Evolutionary conservation across 2,797 vertebrate species (phyloP).

Genomic region (Stomatorhinus walkeri): DNA sequence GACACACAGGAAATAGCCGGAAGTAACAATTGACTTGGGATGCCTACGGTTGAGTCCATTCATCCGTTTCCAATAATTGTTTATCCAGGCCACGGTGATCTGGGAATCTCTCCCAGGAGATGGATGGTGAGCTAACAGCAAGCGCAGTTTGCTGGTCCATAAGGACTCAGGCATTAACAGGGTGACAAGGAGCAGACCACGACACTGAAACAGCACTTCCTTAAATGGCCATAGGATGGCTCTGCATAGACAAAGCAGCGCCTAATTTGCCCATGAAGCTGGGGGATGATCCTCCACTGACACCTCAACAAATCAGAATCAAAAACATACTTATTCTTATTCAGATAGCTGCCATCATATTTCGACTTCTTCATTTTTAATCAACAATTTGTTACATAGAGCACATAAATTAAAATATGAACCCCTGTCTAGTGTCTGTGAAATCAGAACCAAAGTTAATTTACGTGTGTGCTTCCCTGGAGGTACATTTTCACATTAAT

Average conservation of each 20-base stretch:
- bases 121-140: neutral
- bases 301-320: neutral
- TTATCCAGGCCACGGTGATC: neutral
- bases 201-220: neutral
- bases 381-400: neutral
- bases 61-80: neutral
- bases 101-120: neutral
- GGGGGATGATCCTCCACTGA: neutral
- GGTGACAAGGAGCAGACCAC: neutral
- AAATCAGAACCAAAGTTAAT: constrained; percentile 42
- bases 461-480: constrained; percentile 41
- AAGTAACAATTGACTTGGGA: neutral
- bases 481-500: constrained; percentile 48
- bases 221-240: neutral
- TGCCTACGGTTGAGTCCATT: neutral
- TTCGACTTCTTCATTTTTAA: neutral
- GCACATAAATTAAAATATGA: constrained; percentile 19
- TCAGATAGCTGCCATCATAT: neutral
- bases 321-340: neutral
- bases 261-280: neutral
- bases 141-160: neutral
- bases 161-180: neutral
- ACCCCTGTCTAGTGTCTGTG: constrained; percentile 34
- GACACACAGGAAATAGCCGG: neutral
- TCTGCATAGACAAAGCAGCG: neutral